Evolutionary conservation across 2,888 invertebrate genomes (phyloP).

Genomic region (Drosophila acutilabella): DNA sequence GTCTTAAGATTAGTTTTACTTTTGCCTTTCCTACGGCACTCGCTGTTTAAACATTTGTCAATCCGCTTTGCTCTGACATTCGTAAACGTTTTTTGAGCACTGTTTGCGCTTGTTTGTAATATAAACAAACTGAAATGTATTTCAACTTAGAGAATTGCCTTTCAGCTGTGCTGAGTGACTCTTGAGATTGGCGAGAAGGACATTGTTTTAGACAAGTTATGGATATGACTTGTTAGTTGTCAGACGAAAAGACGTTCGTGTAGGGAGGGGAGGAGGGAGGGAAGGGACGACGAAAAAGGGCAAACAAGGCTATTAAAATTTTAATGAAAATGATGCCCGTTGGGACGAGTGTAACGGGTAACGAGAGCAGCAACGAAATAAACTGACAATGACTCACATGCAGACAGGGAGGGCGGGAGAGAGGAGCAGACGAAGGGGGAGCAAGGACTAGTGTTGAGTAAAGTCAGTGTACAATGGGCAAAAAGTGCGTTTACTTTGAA

Average conservation of each 20-base stretch:
- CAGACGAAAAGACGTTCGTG: not conserved
- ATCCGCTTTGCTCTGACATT: not conserved
- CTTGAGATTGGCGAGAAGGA: constrained; percentile 16
- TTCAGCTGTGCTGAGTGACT: constrained; percentile 16
- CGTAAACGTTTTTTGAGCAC: constrained; percentile 12
- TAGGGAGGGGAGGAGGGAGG: not conserved
- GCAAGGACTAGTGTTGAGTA: not conserved
- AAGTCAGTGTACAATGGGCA: not conserved
- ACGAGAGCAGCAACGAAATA: constrained; percentile 37
- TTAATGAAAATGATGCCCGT: constrained; percentile 75
- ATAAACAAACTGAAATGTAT: constrained; percentile 9
- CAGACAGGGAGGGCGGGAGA: not conserved
- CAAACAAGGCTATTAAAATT: constrained; percentile 72
- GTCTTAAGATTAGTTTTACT: no score
- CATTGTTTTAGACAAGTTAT: constrained; percentile 42
- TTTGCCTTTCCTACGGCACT: no score
- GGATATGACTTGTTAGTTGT: constrained; percentile 42
- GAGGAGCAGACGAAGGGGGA: not conserved
- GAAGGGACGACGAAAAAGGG: not conserved
- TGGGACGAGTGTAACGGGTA: constrained; percentile 53
- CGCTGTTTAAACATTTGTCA: not conserved
- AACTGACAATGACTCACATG: constrained; percentile 63
- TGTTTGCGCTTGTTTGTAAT: constrained; percentile 1
- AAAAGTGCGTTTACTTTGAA: no score
- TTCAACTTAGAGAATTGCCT: constrained; percentile 2